Evolutionary conservation across 37 sponge, comb jelly and placozoan genomes (phyloP).

Genomic region (Tethya wilhelma): DNA sequence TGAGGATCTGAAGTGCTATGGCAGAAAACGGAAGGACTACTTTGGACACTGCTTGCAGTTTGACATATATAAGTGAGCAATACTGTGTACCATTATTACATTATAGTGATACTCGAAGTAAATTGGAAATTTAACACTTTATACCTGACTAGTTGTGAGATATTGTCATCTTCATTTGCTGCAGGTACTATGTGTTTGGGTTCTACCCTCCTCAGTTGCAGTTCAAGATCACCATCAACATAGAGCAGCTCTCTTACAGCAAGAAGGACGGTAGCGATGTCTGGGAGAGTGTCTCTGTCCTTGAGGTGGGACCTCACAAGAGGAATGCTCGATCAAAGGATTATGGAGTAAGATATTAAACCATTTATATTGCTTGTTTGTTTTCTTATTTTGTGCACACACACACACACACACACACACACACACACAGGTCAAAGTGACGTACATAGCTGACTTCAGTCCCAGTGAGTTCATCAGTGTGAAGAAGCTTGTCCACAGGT

Average conservation of each 20-base stretch:
- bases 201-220: slow-evolving; percentile 61
- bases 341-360: slow-evolving; percentile 16
- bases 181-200: slow-evolving; percentile 67
- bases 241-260: slow-evolving; percentile 51
- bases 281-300: slow-evolving; percentile 38
- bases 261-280: slow-evolving; percentile 35
- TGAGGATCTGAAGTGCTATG: neutral
- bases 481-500: slow-evolving; percentile 38
- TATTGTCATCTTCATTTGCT: neutral
- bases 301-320: slow-evolving; percentile 64
- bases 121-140: too few relatives aligned
- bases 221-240: slow-evolving; percentile 50
- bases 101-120: too few relatives aligned
- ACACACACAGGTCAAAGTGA: slow-evolving; percentile 54
- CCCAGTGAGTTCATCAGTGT: slow-evolving; percentile 23
- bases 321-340: slow-evolving; percentile 37
- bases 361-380: neutral
- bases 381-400: neutral
- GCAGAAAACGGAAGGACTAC: neutral
- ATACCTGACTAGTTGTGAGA: too few relatives aligned
- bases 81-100: neutral
- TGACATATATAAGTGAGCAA: slow-evolving; percentile 29
- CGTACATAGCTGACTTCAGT: slow-evolving; percentile 79
- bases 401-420: neutral
- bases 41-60: slow-evolving; percentile 68